A percentile compares a stretch with the other conserved stretches of the same genome.
Evolutionary conservation across 2,797 vertebrate genomes (phyloP).

Genomic region (Protonibea diacanthus): DNA sequence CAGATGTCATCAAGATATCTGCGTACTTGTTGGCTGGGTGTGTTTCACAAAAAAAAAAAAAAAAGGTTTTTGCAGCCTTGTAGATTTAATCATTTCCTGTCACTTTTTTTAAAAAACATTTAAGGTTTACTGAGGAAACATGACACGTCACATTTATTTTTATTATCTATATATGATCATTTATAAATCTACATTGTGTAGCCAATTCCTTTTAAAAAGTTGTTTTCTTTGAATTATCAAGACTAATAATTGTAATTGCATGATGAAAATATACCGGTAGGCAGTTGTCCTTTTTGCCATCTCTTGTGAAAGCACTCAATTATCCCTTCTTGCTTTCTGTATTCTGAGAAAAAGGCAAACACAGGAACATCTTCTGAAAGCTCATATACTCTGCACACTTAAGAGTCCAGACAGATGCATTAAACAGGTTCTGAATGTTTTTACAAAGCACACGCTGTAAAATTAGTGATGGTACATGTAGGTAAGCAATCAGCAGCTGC

Average conservation of each 20-base stretch:
- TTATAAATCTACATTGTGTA: background rate
- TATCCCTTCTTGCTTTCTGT: background rate
- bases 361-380: background rate
- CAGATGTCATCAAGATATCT: background rate
- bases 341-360: background rate
- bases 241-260: background rate
- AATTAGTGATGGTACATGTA: background rate
- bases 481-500: conserved; percentile 3
- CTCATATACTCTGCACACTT: background rate
- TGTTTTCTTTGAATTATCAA: background rate
- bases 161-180: background rate
- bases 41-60: background rate
- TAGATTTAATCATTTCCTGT: background rate
- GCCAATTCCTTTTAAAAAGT: background rate
- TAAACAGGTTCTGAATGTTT: background rate
- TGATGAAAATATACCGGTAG: too few species aligned
- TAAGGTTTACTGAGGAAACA: background rate
- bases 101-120: background rate
- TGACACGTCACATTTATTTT: background rate
- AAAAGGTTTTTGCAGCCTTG: background rate
- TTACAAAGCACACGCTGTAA: background rate
- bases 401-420: background rate
- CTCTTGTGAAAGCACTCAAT: background rate
- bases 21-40: background rate
- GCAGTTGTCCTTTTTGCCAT: too few species aligned